Base-by-base conservation (phyloP, 1,140 invertebrate genomes). In the Sipha flava region DNA sequence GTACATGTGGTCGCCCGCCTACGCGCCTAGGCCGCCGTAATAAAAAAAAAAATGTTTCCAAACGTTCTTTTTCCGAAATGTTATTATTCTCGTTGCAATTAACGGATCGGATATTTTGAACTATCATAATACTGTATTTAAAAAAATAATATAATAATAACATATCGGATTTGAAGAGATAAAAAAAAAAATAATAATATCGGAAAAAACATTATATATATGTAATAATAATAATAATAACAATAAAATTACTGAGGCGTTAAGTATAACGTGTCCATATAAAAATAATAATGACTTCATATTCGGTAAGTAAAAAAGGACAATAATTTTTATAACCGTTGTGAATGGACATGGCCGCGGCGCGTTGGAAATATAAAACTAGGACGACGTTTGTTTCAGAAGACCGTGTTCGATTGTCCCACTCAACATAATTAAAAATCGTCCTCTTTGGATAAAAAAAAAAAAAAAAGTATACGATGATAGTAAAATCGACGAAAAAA, bases 221-320 rank as follows among this genome's bases (percentile, higher is more conserved):
- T n/a, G n/a, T 26, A 16, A 43, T 14, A 70, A 43, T 6, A 3
- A 31, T 18, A 29, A 66, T 37, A 43, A 45, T 23, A 52, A 21
- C 9, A n/a, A 10, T 18, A 73, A 34, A 73, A 73, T 73, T 73
- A 73, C 43, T 52, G 21, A 52, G 29, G 47, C 70, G 70, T 49
- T 45, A 70, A 73, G 70, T 73, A 26, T 73, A 73, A 73, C 70
- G 70, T 73, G 70, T 49, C 45, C 70, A 73, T 73, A n/a, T n/a
- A 73, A 73, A 73, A 73, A 73, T 73, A 73, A 49, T 73, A 73
- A 73, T 16, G 29, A 73, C 45, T 73, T 73, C 37, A 47, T 70
- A 70, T 70, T 70, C 45, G 26, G 40, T n/a, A n/a, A 45, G 64
- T 43, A 73, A 73, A 73, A 73, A 73, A 47, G 26, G 26, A 73